Evolutionary conservation across 2,888 invertebrate genomes (phyloP).

Genomic region (Odontothrips loti): DNA sequence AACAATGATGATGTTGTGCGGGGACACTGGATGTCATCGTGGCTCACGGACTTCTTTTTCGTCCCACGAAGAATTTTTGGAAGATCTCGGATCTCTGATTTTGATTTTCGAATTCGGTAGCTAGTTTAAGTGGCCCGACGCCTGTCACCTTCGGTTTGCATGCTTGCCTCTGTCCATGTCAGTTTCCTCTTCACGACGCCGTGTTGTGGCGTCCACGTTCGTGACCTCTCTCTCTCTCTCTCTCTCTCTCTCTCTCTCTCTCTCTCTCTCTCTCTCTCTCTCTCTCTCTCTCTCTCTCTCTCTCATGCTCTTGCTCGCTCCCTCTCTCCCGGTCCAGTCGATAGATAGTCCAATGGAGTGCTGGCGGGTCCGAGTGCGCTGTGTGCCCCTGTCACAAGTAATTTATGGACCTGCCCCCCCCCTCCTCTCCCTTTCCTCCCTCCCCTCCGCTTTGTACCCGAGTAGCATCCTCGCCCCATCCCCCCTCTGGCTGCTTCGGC

Average conservation of each 20-base stretch:
- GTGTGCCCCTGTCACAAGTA: conserved; percentile 17
- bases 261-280: background rate
- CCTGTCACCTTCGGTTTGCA: too few species aligned
- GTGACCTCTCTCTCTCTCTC: background rate
- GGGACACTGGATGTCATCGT: too few species aligned
- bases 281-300: background rate
- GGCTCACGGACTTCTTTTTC: too few species aligned
- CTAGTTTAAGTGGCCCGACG: too few species aligned
- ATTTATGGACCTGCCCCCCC: conserved; percentile 2
- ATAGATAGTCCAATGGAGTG: conserved; percentile 4
- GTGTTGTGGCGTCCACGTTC: background rate
- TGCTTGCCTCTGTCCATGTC: background rate
- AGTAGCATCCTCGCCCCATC: background rate
- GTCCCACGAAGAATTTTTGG: too few species aligned
- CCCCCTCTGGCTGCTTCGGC: background rate
- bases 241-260: background rate
- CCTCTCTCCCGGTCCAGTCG: background rate
- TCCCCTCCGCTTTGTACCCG: background rate
- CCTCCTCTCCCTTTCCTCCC: background rate
- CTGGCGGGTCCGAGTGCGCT: conserved; percentile 9
- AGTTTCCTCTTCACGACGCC: background rate
- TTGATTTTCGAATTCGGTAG: too few species aligned
- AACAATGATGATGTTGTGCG: too few species aligned
- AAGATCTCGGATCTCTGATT: too few species aligned
- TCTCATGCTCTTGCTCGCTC: background rate